Evolutionary conservation across 2,113 vertebrate species (phyloP).

Genomic region (Macroglossus sobrinus): DNA sequence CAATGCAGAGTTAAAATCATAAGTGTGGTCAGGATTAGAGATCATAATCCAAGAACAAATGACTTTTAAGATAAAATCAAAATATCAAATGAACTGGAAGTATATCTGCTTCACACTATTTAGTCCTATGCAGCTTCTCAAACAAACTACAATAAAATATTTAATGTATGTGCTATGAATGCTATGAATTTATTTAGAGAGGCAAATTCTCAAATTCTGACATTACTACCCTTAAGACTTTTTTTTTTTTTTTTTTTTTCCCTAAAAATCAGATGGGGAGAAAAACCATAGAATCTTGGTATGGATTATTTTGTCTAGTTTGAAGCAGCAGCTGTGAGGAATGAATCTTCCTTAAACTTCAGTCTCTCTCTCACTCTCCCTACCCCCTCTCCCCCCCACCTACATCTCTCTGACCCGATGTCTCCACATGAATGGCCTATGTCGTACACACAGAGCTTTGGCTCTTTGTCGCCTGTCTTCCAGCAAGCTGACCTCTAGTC

Average conservation of each 20-base stretch:
- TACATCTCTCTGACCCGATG: not conserved
- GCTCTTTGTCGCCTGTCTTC: not conserved
- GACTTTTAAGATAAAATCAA: not conserved
- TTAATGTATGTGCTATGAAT: not conserved
- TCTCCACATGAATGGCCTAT: not conserved
- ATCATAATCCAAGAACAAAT: conserved; percentile 13
- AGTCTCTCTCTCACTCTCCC: not conserved
- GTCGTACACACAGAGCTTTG: not conserved
- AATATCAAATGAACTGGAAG: not conserved
- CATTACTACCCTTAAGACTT: not conserved
- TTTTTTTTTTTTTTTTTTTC: not conserved
- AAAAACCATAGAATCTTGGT: not conserved
- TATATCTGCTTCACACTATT: not conserved
- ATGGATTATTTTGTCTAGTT: not conserved
- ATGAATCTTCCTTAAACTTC: not conserved
- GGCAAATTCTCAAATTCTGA: not conserved
- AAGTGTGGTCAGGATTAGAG: not conserved
- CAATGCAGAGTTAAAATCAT: not conserved
- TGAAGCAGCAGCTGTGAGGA: not conserved
- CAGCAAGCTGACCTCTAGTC: not conserved
- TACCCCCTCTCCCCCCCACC: too few species aligned
- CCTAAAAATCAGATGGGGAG: not conserved
- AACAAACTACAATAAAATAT: not conserved
- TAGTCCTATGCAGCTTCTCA: not conserved
- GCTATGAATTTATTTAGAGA: not conserved